phyloP scores from a whole-genome alignment of 1,140 invertebrate species.

The Marisa cornuarietis region DNA sequence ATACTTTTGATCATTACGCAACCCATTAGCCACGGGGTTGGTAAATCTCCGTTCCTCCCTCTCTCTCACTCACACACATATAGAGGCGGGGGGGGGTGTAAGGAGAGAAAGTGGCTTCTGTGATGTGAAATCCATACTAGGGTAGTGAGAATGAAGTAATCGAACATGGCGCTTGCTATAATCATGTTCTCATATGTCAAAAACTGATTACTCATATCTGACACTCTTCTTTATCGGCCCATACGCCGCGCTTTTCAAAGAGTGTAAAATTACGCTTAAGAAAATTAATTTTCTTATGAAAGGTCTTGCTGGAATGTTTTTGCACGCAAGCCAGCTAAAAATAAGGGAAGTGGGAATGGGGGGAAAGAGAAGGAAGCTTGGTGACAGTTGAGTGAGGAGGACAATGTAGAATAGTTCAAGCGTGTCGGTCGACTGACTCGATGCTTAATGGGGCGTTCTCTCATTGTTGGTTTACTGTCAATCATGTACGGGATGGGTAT shows the following conservation, averaged over 20 bases:
- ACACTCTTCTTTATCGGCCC: not conserved
- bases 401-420: conserved; percentile 17
- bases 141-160: not conserved
- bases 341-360: conserved; percentile 9
- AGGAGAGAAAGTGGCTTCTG: not conserved
- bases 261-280: not conserved
- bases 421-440: conserved; percentile 9
- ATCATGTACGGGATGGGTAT: not conserved
- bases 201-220: not conserved
- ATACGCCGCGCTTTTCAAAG: not conserved
- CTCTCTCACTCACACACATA: not conserved
- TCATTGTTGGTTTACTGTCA: not conserved
- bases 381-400: conserved; percentile 1
- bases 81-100: not conserved
- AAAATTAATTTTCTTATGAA: not conserved
- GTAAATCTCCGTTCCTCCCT: no score
- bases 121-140: not conserved
- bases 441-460: not conserved
- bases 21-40: no score
- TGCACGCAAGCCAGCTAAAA: not conserved
- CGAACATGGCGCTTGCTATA: not conserved
- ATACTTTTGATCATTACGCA: no score
- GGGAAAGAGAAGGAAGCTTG: conserved; percentile 13
- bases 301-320: no score
- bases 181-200: not conserved